Percentiles rank a stretch among this genome's conserved stretches.
phyloP scores from a whole-genome alignment of 1,140 invertebrate genomes.

The Thaumatotibia leucotreta region DNA sequence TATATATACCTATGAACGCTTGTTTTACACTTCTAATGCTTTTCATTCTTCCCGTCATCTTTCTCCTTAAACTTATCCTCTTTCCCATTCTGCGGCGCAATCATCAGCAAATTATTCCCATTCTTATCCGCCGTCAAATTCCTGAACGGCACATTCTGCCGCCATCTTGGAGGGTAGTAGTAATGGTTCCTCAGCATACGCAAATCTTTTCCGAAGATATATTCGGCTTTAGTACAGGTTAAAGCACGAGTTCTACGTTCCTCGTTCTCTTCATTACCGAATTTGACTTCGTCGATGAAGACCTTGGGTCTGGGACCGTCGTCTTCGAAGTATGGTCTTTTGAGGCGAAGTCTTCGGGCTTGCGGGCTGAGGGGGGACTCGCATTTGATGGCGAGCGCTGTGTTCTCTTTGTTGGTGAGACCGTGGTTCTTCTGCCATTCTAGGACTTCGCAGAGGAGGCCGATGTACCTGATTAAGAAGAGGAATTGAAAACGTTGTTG shows the following conservation, averaged over 20 bases:
- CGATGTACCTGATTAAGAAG: conserved; percentile 85
- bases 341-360: conserved; percentile 43
- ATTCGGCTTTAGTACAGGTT: conserved; percentile 37
- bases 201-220: conserved; percentile 54
- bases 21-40: neutral
- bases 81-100: conserved; percentile 69
- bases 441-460: conserved; percentile 89
- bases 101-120: conserved; percentile 82
- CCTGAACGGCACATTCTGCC: conserved; percentile 56
- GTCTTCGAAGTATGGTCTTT: conserved; percentile 47
- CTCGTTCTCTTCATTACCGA: conserved; percentile 69
- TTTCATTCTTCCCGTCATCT: conserved; percentile 3
- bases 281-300: conserved; percentile 36
- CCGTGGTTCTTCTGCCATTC: conserved; percentile 87
- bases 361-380: conserved; percentile 62
- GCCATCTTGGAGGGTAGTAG: conserved; percentile 55
- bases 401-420: conserved; percentile 67
- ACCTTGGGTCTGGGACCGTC: conserved; percentile 45
- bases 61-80: conserved; percentile 26
- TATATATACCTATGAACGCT: neutral
- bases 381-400: conserved; percentile 71
- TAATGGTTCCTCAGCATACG: conserved; percentile 58
- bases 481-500: neutral
- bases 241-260: conserved; percentile 31
- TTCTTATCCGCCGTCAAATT: conserved; percentile 77